phyloP scores from a whole-genome alignment of 1,140 invertebrate species.

The Drosophila sulfurigaster region DNA sequence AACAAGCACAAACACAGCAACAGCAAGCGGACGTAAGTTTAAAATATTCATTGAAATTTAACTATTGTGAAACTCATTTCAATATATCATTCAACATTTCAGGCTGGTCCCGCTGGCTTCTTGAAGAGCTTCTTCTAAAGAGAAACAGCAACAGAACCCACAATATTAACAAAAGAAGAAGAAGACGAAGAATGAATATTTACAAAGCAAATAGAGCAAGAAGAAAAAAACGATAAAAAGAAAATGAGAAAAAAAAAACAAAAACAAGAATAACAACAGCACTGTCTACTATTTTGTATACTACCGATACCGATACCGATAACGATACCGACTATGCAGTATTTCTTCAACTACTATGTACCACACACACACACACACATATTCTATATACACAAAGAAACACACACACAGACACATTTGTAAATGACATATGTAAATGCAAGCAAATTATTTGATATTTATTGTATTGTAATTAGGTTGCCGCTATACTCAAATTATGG shows the following conservation, averaged over 20 bases:
- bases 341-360: conserved; percentile 58
- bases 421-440: conserved; percentile 82
- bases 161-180: conserved; percentile 37
- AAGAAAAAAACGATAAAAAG: conserved; percentile 18
- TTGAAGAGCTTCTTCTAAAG: conserved; percentile 95
- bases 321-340: conserved; percentile 74
- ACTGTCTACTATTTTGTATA: conserved; percentile 83
- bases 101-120: conserved; percentile 94
- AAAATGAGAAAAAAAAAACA: conserved; percentile 4
- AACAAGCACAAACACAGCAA: conserved; percentile 91
- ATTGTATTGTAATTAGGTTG: conserved; percentile 81
- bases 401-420: conserved; percentile 62
- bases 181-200: conserved; percentile 49
- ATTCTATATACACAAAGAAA: conserved; percentile 38
- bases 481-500: conserved; percentile 81
- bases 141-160: conserved; percentile 41
- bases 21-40: conserved; percentile 88
- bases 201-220: conserved; percentile 57
- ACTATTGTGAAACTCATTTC: too few relatives aligned
- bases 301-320: conserved; percentile 75
- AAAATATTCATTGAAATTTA: neutral
- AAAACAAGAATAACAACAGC: conserved; percentile 52
- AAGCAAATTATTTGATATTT: conserved; percentile 79
- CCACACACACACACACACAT: conserved; percentile 45
- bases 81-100: conserved; percentile 32